Conservation (phyloP, 2,113 vertebrate species). For the human (Homo sapiens) region GRCh38 chr9:106768001-106768500, state of each 20-base stretch:
- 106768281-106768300: neutral
- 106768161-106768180: neutral
- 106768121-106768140: neutral
- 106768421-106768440: neutral
- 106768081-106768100: neutral
- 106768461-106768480: neutral
- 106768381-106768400: neutral
- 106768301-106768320: neutral
- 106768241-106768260: neutral
- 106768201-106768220: neutral
- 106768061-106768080: neutral
- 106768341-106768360: neutral
- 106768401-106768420: neutral
- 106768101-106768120: neutral
- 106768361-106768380: neutral
- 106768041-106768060: neutral
- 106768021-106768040: neutral
- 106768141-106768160: neutral
- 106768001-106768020: neutral
- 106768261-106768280: neutral
- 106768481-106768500: neutral
- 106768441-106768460: neutral
- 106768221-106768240: neutral
- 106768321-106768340: neutral
- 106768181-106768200: neutral